These are phyloP conservation scores for Xestia ashworthii DNA, from an alignment of 2,888 invertebrate genomes.

Conservation along the genomic window DNA sequence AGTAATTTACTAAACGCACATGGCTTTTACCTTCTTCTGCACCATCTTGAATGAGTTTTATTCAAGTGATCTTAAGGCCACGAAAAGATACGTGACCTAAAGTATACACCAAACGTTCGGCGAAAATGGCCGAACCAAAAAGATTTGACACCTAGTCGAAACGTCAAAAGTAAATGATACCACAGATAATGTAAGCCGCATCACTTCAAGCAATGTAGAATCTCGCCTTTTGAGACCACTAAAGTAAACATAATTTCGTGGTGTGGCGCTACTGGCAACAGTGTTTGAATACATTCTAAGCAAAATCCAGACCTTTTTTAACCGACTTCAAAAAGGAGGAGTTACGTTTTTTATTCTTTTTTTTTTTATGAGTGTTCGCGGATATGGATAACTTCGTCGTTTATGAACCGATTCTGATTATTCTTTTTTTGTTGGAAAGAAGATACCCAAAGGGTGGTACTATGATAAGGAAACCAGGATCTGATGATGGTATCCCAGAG, in stretches of 20 bases:
- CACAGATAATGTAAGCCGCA: slow-evolving; percentile 41
- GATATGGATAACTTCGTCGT: too few relatives aligned
- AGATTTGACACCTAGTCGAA: slow-evolving; percentile 72
- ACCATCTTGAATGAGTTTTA: slow-evolving; percentile 89
- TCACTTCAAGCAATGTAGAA: slow-evolving; percentile 3
- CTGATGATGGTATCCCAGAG: too few relatives aligned
- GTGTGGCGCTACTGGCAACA: background rate
- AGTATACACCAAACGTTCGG: slow-evolving; percentile 87
- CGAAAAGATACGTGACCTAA: slow-evolving; percentile 89
- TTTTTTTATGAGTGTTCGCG: too few relatives aligned
- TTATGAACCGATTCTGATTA: too few relatives aligned
- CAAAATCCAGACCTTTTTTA: background rate
- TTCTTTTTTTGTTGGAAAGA: too few relatives aligned
- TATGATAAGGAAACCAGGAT: too few relatives aligned
- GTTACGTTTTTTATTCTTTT: too few relatives aligned
- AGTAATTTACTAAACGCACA: slow-evolving; percentile 84
- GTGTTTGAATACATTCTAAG: background rate
- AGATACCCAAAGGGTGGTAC: too few relatives aligned
- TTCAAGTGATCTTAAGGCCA: slow-evolving; percentile 87
- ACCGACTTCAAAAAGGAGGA: too few relatives aligned
- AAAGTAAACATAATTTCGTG: background rate
- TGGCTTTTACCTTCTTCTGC: slow-evolving; percentile 90
- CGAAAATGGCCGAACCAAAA: slow-evolving; percentile 89
- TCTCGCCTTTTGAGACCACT: slow-evolving; percentile 30
- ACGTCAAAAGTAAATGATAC: slow-evolving; percentile 66